A percentile compares a stretch with the other conserved stretches of the same genome.
Conservation (phyloP, 2,113 vertebrate species). For the Accipiter virgatus region DNA sequence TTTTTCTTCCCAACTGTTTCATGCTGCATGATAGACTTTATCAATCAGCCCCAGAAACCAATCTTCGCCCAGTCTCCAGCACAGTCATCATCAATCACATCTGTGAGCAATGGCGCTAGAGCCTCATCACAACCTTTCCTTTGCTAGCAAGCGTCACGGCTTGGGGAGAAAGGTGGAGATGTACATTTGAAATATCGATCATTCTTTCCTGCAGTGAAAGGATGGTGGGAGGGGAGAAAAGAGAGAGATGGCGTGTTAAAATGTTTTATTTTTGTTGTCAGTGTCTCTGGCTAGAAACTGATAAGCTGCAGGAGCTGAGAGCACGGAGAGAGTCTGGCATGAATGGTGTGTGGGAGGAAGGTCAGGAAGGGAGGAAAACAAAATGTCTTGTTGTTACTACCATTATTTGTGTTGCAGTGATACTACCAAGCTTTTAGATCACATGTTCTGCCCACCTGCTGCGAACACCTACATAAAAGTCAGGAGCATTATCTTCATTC, state of each 20-base stretch:
- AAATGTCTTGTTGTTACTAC: background rate
- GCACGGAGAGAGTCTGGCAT: background rate
- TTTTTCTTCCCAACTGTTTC: slow-evolving; percentile 33
- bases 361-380: background rate
- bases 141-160: background rate
- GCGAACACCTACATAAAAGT: background rate
- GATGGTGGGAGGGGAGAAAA: background rate
- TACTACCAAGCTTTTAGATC: background rate
- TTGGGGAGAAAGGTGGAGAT: background rate
- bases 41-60: slow-evolving; percentile 48
- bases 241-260: background rate
- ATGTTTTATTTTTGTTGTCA: slow-evolving; percentile 7
- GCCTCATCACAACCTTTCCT: background rate
- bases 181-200: background rate
- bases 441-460: background rate
- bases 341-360: background rate
- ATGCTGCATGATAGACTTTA: slow-evolving; percentile 46
- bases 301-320: background rate
- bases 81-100: slow-evolving; percentile 12
- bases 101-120: background rate
- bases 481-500: background rate
- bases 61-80: slow-evolving; percentile 20
- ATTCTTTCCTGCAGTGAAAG: background rate
- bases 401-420: background rate
- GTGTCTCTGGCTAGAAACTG: background rate